Conservation (phyloP, 2,113 vertebrate genomes). For the Neolamprologus fasciatus region DNA sequence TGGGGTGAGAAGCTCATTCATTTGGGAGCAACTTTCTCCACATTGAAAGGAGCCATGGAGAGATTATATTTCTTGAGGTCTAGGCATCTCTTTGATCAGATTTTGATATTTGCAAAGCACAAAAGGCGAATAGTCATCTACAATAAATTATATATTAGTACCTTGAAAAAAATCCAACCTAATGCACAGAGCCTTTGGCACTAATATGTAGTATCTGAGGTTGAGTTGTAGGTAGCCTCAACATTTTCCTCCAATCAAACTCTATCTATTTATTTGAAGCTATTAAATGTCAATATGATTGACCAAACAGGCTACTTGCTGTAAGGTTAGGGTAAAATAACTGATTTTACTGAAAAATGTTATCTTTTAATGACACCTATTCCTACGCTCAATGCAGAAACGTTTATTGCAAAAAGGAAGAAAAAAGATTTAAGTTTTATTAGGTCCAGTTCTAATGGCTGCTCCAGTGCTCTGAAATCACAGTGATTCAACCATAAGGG, state of each 20-base stretch:
- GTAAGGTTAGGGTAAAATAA: neutral
- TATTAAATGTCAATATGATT: conserved; percentile 3
- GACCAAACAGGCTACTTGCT: neutral
- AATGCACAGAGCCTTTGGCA: neutral
- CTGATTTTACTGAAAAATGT: neutral
- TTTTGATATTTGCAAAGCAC: neutral
- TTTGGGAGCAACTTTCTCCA: neutral
- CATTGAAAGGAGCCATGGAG: neutral
- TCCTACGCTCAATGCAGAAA: neutral
- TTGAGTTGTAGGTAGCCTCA: neutral
- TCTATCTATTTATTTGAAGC: neutral
- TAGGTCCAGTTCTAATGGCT: neutral
- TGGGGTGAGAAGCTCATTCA: neutral
- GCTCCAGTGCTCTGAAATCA: conserved; percentile 7
- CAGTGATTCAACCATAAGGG: conserved; percentile 19
- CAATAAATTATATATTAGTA: neutral
- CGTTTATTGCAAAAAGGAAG: neutral
- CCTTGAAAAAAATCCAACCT: neutral
- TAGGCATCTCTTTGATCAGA: neutral
- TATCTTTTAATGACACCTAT: neutral
- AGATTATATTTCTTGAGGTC: neutral
- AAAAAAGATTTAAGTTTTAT: neutral
- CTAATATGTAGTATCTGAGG: neutral
- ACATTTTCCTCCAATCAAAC: neutral
- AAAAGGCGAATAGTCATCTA: neutral